These are phyloP conservation scores for Epirrhoe tristata DNA, from an alignment of 2,888 invertebrate species.

Conservation along the genomic window DNA sequence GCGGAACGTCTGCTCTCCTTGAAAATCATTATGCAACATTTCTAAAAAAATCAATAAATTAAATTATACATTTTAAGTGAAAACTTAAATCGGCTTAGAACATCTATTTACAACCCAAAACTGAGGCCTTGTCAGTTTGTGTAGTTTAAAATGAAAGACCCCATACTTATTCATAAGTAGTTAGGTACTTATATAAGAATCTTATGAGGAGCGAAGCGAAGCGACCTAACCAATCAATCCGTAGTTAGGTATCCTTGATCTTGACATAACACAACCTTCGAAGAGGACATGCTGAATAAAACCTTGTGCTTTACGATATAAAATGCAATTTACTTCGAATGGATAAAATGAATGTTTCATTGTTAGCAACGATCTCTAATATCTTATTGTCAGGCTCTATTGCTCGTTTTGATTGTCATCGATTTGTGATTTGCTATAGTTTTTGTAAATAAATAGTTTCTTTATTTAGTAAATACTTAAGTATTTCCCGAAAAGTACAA, in stretches of 20 bases:
- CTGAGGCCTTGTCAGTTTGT: no score
- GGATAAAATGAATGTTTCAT: constrained; percentile 27
- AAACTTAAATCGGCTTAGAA: no score
- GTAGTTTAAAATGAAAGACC: no score
- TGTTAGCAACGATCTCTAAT: no score
- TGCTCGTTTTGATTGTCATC: constrained; percentile 39
- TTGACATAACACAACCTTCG: constrained; percentile 44
- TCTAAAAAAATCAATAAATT: no score
- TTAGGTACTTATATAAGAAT: neutral
- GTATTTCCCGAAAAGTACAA: no score
- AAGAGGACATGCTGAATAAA: constrained; percentile 15
- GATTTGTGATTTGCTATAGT: constrained; percentile 23
- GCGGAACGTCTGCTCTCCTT: no score
- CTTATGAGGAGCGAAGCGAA: neutral
- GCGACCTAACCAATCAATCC: neutral
- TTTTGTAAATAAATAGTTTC: constrained; percentile 10
- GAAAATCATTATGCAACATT: no score
- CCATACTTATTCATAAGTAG: no score
- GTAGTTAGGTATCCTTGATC: constrained; percentile 52
- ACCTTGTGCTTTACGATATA: neutral
- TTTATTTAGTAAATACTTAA: neutral
- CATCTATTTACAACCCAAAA: no score
- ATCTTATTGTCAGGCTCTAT: constrained; percentile 48
- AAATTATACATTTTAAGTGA: no score
- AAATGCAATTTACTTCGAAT: neutral